phyloP scores from a whole-genome alignment of 2,113 vertebrate species.

The Theristicus caerulescens region DNA sequence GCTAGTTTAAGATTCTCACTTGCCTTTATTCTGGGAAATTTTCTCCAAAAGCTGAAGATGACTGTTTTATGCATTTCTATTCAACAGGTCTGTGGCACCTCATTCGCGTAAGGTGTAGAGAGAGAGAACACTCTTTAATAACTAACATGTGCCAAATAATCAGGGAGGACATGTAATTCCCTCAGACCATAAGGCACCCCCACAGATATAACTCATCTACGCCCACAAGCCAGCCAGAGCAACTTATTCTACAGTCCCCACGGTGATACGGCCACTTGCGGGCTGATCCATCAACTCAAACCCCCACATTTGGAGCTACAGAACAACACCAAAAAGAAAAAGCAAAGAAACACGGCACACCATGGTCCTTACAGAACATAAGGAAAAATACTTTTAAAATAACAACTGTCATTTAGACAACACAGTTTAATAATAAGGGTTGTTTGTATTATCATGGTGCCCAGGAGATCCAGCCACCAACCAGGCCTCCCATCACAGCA shows the following conservation, averaged over 20 bases:
- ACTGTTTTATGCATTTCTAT: background rate
- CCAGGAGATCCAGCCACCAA: background rate
- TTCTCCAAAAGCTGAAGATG: background rate
- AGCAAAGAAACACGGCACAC: background rate
- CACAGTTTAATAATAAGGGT: background rate
- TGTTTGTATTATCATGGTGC: background rate
- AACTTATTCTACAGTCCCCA: background rate
- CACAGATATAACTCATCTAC: background rate
- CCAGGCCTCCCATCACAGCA: background rate
- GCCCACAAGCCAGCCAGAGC: background rate
- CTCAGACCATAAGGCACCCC: background rate
- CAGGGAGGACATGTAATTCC: background rate
- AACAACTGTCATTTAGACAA: background rate
- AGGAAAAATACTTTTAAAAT: background rate
- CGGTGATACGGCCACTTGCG: accelerated
- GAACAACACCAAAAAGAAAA: background rate
- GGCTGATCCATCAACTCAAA: background rate
- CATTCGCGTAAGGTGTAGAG: background rate
- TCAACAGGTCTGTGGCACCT: background rate
- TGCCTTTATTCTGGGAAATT: background rate
- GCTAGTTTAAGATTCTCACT: background rate
- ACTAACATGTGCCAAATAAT: background rate
- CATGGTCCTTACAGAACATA: background rate
- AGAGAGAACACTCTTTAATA: background rate
- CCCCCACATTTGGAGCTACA: accelerated